Conservation (phyloP, 2,113 vertebrate species). For the Catagonus wagneri region DNA sequence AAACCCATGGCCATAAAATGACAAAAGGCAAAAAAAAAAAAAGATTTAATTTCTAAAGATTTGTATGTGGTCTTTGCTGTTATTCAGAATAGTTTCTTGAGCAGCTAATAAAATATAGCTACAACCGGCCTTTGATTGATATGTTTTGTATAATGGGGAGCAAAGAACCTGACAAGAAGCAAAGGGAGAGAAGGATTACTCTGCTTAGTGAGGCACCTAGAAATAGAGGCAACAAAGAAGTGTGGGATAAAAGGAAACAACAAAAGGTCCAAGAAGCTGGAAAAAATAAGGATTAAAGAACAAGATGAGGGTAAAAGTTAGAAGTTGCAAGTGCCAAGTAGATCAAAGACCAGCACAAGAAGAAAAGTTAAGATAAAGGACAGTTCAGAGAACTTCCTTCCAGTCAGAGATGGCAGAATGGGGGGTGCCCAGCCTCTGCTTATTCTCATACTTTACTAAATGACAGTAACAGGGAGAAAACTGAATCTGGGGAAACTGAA, state of each 20-base stretch:
- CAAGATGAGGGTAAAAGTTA: neutral
- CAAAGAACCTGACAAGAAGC: neutral
- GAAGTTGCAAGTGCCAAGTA: neutral
- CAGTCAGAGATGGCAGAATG: neutral
- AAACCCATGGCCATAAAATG: too few relatives aligned
- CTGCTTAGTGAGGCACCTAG: neutral
- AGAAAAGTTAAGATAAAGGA: neutral
- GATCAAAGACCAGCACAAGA: neutral
- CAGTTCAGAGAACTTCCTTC: neutral
- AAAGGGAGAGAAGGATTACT: neutral
- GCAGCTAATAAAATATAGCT: neutral
- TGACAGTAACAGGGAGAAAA: neutral
- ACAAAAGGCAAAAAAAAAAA: too few relatives aligned
- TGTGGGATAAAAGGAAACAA: neutral
- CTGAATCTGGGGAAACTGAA: neutral
- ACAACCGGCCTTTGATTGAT: neutral
- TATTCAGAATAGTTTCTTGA: neutral
- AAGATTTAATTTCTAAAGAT: conserved; percentile 14
- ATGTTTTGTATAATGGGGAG: neutral
- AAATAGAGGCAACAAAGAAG: neutral
- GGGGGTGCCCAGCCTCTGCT: neutral
- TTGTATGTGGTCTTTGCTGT: neutral
- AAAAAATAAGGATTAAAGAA: neutral
- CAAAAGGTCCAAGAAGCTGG: neutral
- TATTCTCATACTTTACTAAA: neutral